Evolutionary conservation across 2,113 vertebrate species (phyloP).

Genomic region (Lepus timidus): DNA sequence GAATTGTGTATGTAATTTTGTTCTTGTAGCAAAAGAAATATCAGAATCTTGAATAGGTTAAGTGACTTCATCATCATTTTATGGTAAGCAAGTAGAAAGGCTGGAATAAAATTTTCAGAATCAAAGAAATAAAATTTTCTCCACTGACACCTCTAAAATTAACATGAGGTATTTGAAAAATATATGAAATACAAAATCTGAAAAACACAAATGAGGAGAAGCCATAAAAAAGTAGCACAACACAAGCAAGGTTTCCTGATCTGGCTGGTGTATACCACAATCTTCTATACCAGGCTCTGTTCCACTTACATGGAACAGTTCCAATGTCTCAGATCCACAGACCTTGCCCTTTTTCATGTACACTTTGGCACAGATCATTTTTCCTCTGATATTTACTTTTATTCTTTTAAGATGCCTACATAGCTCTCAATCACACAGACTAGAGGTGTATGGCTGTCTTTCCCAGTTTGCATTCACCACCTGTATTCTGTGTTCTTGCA

Average conservation of each 20-base stretch:
- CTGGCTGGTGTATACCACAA: accelerated
- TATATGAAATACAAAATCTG: background rate
- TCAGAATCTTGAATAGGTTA: background rate
- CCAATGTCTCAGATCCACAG: no score
- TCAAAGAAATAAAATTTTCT: background rate
- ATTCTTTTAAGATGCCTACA: background rate
- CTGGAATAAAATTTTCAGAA: background rate
- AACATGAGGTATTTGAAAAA: background rate
- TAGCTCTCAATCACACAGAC: background rate
- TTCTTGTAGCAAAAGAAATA: background rate
- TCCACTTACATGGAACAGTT: no score
- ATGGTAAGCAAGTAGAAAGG: background rate
- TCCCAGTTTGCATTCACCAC: background rate
- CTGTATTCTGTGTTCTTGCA: background rate
- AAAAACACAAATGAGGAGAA: background rate
- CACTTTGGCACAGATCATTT: background rate
- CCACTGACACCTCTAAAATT: background rate
- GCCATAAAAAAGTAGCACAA: background rate
- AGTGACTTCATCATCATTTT: background rate
- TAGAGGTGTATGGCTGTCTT: background rate
- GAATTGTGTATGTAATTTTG: background rate
- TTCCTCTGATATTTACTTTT: background rate
- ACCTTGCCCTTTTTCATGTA: background rate
- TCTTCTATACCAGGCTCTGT: background rate
- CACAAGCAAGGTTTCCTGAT: background rate